Evolutionary conservation across 2,113 vertebrate species (phyloP).

Genomic region (Nerophis ophidion): DNA sequence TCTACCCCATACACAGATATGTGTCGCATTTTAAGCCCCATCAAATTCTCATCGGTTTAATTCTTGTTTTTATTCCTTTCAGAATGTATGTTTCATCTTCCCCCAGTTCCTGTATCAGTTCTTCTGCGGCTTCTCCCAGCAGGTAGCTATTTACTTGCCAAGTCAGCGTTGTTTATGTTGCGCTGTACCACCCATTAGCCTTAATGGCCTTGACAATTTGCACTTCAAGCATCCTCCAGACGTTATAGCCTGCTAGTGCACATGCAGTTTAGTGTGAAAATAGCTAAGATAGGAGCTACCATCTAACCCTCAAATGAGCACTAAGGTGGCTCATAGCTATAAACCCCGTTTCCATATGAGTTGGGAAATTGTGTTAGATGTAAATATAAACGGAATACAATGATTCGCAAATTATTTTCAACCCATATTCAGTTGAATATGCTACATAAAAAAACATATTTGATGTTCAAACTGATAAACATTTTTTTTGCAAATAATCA

Average conservation of each 20-base stretch:
- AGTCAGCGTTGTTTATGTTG: neutral
- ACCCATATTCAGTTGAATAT: too few species aligned
- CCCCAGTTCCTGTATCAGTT: slow-evolving; percentile 99
- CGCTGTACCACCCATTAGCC: neutral
- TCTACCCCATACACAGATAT: slow-evolving; percentile 46
- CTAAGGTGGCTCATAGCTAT: too few species aligned
- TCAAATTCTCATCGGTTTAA: slow-evolving; percentile 16
- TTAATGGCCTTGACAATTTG: slow-evolving; percentile 5
- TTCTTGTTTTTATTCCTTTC: slow-evolving; percentile 42
- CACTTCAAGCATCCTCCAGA: neutral
- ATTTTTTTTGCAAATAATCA: too few species aligned
- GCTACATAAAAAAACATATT: too few species aligned
- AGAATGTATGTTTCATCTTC: slow-evolving; percentile 99
- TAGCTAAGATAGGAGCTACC: neutral
- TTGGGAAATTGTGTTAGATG: too few species aligned
- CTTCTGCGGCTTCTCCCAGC: slow-evolving; percentile 98
- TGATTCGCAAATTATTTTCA: too few species aligned
- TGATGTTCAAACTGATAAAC: too few species aligned
- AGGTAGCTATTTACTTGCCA: slow-evolving; percentile 65
- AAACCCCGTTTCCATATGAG: too few species aligned
- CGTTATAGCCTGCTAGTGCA: neutral
- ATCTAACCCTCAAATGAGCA: too few species aligned
- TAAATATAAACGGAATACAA: too few species aligned
- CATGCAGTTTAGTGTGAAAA: neutral
- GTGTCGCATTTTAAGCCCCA: slow-evolving; percentile 17